A percentile compares a stretch with the other conserved stretches of the same genome.
These are phyloP conservation scores for Helicolenus hilgendorfi DNA, from an alignment of 2,797 vertebrate genomes.

Conservation along the genomic window DNA sequence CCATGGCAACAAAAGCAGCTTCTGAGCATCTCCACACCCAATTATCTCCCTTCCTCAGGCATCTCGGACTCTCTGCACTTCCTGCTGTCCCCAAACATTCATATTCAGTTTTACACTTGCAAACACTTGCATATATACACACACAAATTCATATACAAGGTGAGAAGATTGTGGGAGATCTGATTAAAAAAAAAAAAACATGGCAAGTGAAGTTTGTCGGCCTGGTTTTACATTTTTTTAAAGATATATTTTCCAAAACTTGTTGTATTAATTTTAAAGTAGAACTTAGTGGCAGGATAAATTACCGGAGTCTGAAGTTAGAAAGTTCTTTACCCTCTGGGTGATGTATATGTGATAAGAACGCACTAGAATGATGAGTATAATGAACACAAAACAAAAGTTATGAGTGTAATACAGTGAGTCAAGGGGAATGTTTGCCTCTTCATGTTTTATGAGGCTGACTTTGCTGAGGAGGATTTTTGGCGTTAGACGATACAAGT, in stretches of 20 bases:
- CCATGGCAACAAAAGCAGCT: conserved; percentile 65
- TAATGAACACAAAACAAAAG: neutral
- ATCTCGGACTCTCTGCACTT: conserved; percentile 56
- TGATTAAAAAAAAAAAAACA: conserved; percentile 17
- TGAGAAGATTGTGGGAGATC: conserved; percentile 32
- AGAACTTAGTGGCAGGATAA: neutral
- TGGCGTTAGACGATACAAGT: neutral
- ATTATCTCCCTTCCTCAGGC: conserved; percentile 80
- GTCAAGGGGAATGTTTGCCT: neutral
- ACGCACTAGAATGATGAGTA: neutral
- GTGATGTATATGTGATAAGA: neutral
- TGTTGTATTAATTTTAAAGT: conserved; percentile 8
- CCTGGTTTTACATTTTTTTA: neutral
- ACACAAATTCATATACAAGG: neutral
- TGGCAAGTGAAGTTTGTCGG: conserved; percentile 19
- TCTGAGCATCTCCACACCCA: conserved; percentile 59
- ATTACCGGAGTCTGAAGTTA: neutral
- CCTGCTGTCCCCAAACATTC: conserved; percentile 49
- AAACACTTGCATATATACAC: conserved; percentile 6
- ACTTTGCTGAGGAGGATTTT: conserved; percentile 42
- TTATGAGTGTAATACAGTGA: neutral
- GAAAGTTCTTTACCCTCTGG: neutral
- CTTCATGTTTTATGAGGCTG: conserved; percentile 6
- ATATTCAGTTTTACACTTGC: conserved; percentile 15
- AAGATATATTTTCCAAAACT: conserved; percentile 9